A percentile compares a stretch with the other conserved stretches of the same genome.
Conservation (phyloP, 2,888 invertebrate species). For the Drosophila trichaetosa region DNA sequence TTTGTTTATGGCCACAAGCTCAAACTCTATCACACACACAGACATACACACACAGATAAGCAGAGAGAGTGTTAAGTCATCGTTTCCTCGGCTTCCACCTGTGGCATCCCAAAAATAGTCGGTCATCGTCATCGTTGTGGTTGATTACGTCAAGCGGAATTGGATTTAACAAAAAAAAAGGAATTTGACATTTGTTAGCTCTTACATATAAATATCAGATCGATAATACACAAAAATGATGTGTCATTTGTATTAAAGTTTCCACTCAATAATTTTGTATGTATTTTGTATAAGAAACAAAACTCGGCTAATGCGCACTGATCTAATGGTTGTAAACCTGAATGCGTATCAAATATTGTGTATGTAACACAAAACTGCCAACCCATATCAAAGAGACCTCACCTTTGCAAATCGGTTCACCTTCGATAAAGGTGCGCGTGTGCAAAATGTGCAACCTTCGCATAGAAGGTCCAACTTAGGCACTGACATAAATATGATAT, state of each 20-base stretch:
- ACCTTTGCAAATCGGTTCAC: neutral
- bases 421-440: neutral
- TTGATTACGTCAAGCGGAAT: conserved; percentile 11
- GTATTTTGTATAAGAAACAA: neutral
- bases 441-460: neutral
- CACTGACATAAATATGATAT: neutral
- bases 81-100: conserved; percentile 44
- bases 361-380: neutral
- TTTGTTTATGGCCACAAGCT: conserved; percentile 50
- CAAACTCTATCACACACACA: conserved; percentile 5
- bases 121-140: conserved; percentile 5
- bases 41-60: neutral
- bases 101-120: conserved; percentile 42
- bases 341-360: neutral
- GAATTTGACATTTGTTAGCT: conserved; percentile 20
- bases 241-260: neutral
- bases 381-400: neutral
- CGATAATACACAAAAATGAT: neutral
- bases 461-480: neutral
- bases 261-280: neutral
- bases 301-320: neutral
- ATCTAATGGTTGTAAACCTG: neutral
- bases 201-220: neutral
- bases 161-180: neutral
- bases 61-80: conserved; percentile 13